Conservation (phyloP, 2,888 invertebrate genomes). For the Cacoxenus indagator region DNA sequence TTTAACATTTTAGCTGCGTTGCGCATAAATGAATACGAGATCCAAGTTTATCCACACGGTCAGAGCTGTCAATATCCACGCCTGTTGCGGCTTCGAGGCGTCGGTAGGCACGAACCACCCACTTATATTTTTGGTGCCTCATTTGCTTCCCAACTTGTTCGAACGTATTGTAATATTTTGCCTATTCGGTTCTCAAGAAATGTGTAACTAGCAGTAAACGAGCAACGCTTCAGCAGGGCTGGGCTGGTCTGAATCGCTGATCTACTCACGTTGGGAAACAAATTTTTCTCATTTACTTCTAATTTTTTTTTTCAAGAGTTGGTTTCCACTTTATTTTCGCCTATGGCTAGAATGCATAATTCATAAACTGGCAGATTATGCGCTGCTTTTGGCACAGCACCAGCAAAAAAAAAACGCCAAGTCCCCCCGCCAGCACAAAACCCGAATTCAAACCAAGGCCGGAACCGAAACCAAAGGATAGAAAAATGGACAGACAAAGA, state of each 20-base stretch:
- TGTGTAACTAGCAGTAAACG: no score
- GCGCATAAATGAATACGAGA: slow-evolving; percentile 21
- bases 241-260: no score
- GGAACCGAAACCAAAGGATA: neutral
- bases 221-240: no score
- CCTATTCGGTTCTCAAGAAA: no score
- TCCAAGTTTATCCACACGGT: neutral
- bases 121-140: neutral
- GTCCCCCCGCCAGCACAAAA: slow-evolving; percentile 17
- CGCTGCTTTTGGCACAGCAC: slow-evolving; percentile 32
- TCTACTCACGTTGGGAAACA: neutral
- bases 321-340: slow-evolving; percentile 28
- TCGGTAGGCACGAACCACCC: neutral
- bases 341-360: slow-evolving; percentile 56
- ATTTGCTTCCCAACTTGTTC: neutral
- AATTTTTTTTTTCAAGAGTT: slow-evolving; percentile 9
- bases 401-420: slow-evolving; percentile 27
- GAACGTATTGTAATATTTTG: neutral
- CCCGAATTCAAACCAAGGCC: neutral
- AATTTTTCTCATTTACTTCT: slow-evolving; percentile 4
- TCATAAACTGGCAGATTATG: slow-evolving; percentile 47
- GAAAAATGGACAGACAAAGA: neutral
- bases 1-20: slow-evolving; percentile 18
- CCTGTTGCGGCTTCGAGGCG: slow-evolving; percentile 18
- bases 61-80: neutral